phyloP scores from a whole-genome alignment of 2,113 vertebrate genomes.

The Clarias gariepinus region DNA sequence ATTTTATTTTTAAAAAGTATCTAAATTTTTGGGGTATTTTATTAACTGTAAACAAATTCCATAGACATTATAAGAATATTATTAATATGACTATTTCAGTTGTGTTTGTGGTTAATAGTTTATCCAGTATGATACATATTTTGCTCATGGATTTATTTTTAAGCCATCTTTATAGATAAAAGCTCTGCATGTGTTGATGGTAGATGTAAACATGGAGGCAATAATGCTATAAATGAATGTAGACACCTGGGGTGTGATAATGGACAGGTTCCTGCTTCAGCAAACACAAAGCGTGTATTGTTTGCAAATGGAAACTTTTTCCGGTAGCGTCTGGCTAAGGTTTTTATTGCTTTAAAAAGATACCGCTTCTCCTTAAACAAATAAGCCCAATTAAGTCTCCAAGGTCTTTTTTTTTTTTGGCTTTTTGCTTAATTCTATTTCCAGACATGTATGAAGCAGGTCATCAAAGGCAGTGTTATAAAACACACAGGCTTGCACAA shows the following conservation, averaged over 20 bases:
- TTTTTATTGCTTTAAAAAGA: neutral
- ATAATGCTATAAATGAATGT: neutral
- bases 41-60: neutral
- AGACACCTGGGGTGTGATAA: slow-evolving; percentile 24
- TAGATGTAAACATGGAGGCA: neutral
- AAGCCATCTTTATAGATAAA: neutral
- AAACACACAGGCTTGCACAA: neutral
- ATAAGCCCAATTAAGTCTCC: neutral
- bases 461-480: neutral
- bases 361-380: neutral
- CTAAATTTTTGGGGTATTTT: neutral
- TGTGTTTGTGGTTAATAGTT: neutral
- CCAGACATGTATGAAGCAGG: neutral
- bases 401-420: neutral
- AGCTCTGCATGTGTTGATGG: neutral
- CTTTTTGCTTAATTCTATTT: neutral
- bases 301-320: slow-evolving; percentile 11
- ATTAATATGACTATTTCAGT: too few species aligned
- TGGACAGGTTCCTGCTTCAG: slow-evolving; percentile 3
- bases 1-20: too few species aligned
- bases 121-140: neutral
- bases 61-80: neutral
- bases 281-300: slow-evolving; percentile 15
- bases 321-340: neutral
- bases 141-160: neutral